Base-by-base conservation (phyloP, 1,140 invertebrate genomes). In the Ylistrum balloti region DNA sequence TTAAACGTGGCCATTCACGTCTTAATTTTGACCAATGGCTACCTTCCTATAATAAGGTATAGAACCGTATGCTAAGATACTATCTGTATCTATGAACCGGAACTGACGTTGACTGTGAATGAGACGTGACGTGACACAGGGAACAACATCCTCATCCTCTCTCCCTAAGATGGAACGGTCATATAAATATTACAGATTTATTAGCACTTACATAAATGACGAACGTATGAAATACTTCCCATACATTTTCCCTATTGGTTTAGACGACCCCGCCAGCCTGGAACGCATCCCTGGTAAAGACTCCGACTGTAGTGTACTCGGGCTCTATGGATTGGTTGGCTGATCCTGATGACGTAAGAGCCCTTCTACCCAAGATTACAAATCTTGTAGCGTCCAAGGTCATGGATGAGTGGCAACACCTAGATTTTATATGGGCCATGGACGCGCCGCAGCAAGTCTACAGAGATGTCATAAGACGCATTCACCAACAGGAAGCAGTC, bases 271-370 rank as follows among this genome's bases (percentile, higher is more conserved):
- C 98, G 98, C 41, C 98, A 97, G 0, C 95, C 87, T 98, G 98
- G 94, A 96, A 97, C 89, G 92, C 98, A 0, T 96, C 94, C 13
- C 97, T 97, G 85, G 97, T 98, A 2, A 97, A 96, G 86, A 96
- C 97, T 22, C 97, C 98, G 0, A 96, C 97, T 0, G 97, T 97
- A 86, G 95, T 98, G 33, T 97, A 97, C 94, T 98, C 97, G 93
- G 97, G 97, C 10, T 96, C 97, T 35, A 97, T 98, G 91, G 98
- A 98, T 95, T 97, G 97, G 96, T 94, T 98, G 0, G 97, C 97
- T 0, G 97, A 97, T 94, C 96, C 97, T 38, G 91, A 17, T 33
- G 96, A 86, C 85, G 95, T 97, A 38, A 96, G 92, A 97, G 97
- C 97, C 95, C 97, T 94, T 97, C 96, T 92, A 33, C 90, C 90